phyloP scores from a whole-genome alignment of 2,797 vertebrate genomes.

The Propithecus perrieri region DNA sequence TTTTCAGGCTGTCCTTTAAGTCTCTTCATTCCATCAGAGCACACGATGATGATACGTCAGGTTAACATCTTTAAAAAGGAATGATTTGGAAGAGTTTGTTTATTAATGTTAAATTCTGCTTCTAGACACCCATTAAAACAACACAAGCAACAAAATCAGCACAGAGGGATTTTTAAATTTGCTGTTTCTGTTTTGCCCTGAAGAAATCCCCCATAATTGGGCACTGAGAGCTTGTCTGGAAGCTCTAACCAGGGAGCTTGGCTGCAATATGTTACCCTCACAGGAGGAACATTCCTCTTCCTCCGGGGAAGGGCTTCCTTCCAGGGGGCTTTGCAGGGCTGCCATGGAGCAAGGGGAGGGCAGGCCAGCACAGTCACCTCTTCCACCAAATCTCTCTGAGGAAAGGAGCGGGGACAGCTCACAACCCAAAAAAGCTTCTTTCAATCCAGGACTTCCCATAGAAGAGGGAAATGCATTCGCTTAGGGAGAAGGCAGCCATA shows the following conservation, averaged over 20 bases:
- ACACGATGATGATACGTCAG: background rate
- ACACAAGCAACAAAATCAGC: background rate
- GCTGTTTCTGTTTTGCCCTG: background rate
- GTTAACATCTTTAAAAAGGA: background rate
- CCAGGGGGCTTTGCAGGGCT: background rate
- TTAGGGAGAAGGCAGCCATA: rapidly evolving
- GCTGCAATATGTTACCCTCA: rapidly evolving
- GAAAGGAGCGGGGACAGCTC: background rate
- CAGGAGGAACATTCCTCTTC: background rate
- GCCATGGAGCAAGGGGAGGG: no score
- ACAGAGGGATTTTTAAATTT: background rate
- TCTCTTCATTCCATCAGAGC: background rate
- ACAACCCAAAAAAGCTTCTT: background rate
- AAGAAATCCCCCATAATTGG: rapidly evolving
- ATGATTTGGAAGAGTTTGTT: background rate
- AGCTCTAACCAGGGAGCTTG: rapidly evolving
- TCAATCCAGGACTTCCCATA: background rate
- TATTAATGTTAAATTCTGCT: background rate
- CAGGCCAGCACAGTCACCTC: background rate
- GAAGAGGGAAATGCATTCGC: rapidly evolving
- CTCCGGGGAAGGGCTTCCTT: background rate
- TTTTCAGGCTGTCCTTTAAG: background rate
- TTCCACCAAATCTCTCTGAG: background rate
- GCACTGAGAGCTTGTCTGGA: background rate
- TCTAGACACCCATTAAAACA: background rate